phyloP scores from a whole-genome alignment of 2,113 vertebrate genomes.

The Solenodon paradoxus region DNA sequence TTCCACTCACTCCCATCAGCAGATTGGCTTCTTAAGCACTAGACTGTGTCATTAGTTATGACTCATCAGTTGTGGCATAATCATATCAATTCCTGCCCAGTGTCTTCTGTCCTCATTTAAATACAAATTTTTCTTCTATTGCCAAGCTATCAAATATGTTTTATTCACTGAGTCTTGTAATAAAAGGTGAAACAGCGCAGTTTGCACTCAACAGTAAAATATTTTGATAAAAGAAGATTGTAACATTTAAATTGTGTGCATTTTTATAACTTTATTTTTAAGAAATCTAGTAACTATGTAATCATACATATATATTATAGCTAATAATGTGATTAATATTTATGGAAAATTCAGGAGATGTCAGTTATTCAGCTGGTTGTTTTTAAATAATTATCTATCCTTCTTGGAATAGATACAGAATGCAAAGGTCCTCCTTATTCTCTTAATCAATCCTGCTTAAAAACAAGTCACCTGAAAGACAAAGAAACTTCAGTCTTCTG shows the following conservation, averaged over 20 bases:
- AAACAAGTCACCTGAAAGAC: neutral
- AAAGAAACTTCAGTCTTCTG: neutral
- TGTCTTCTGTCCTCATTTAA: constrained; percentile 71
- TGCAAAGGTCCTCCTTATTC: neutral
- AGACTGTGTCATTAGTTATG: constrained; percentile 69
- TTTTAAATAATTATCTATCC: neutral
- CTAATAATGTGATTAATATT: neutral
- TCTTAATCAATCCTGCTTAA: neutral
- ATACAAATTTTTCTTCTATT: constrained; percentile 64
- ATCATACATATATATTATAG: neutral
- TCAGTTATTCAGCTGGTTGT: neutral
- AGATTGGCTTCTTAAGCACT: constrained; percentile 46
- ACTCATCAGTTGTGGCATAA: constrained; percentile 69
- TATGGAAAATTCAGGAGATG: neutral
- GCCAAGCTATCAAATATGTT: constrained; percentile 63
- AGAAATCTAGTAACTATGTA: neutral
- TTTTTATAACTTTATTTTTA: neutral
- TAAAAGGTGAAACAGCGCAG: constrained; percentile 62
- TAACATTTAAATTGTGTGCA: neutral
- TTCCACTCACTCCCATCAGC: constrained; percentile 13
- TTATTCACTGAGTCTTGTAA: constrained; percentile 64
- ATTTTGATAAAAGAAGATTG: neutral
- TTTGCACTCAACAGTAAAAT: neutral
- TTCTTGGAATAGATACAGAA: neutral
- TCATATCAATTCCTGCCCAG: constrained; percentile 52